Base-by-base conservation (phyloP, 2,888 invertebrate species). In the Fragum whitleyi region DNA sequence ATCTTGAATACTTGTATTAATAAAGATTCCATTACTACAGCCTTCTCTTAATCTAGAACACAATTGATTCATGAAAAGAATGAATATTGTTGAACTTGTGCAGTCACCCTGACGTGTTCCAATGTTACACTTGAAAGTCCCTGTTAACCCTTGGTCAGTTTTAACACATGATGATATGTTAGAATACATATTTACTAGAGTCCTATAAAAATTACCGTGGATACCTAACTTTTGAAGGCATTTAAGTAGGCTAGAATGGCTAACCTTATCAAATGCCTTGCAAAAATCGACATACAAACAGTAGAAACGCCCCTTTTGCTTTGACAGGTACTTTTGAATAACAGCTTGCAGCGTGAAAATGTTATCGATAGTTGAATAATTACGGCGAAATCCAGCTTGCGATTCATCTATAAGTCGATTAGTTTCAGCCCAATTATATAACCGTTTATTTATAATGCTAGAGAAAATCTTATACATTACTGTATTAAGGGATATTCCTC, bases 231-330 rank as follows among this genome's bases (percentile, higher is more conserved):
- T n/a, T 57, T 21, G 6, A 23, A 57, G 11, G 23, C 57, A 21
- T 9, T 57, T 23, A 26, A 57, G 23, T 57, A 57, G 14, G 23
- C 23, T 14, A 23, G 21, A 3, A 14, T 26, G 26, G n/a, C n/a
- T 57, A 21, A 57, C 57, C 23, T 57, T 57, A 14, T 57, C 57
- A 57, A 57, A 57, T 2, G 57, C 57, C 23, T 57, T 57, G 14
- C 57, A 19, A 57, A 57, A 57, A n/a, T 57, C 57, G 14, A 61
- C n/a, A 61, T n/a, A n/a, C n/a, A n/a, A 11, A 29, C 61, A 61
- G 29, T 29, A 59, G 23, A 59, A 59, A 26, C 23, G 57, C 28
- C 26, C 57, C 3, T 26, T 6, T 59, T n/a, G n/a, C n/a, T n/a
- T n/a, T n/a, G n/a, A n/a, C n/a, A n/a, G n/a, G n/a, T n/a, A n/a